Conservation (phyloP, 2,797 vertebrate genomes). For the Bucorvus abyssinicus region DNA sequence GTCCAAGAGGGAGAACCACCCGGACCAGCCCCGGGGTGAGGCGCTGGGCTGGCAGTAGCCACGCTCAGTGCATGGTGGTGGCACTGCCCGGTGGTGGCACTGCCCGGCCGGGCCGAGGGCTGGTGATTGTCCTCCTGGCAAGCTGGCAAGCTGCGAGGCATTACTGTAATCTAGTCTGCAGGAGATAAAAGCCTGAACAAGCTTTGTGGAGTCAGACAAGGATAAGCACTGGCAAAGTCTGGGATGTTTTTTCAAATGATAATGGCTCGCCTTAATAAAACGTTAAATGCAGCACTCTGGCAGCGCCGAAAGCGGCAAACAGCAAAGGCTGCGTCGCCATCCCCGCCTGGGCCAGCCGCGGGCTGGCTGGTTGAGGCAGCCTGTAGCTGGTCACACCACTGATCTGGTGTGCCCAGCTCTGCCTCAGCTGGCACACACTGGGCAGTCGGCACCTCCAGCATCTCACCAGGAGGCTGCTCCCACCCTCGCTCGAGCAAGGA, state of each 20-base stretch:
- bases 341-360: not conserved
- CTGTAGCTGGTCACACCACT: not conserved
- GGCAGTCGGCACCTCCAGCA: not conserved
- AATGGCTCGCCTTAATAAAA: conserved; percentile 18
- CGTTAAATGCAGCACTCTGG: not conserved
- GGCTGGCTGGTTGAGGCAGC: fast-evolving
- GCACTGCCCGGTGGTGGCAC: not conserved
- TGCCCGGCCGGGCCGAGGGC: not conserved
- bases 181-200: not conserved
- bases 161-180: conserved; percentile 22
- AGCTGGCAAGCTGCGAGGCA: not conserved
- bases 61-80: too few species aligned
- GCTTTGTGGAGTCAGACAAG: conserved; percentile 30
- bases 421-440: fast-evolving
- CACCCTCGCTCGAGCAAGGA: not conserved
- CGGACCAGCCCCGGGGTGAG: not conserved
- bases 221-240: conserved; percentile 22
- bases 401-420: not conserved
- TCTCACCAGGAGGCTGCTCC: not conserved
- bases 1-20: not conserved
- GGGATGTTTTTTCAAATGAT: conserved; percentile 13
- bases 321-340: not conserved
- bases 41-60: fast-evolving
- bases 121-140: not conserved
- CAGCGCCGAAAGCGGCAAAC: not conserved